Evolutionary conservation across 1,140 invertebrate genomes (phyloP).

Genomic region (Drosophila willistoni): DNA sequence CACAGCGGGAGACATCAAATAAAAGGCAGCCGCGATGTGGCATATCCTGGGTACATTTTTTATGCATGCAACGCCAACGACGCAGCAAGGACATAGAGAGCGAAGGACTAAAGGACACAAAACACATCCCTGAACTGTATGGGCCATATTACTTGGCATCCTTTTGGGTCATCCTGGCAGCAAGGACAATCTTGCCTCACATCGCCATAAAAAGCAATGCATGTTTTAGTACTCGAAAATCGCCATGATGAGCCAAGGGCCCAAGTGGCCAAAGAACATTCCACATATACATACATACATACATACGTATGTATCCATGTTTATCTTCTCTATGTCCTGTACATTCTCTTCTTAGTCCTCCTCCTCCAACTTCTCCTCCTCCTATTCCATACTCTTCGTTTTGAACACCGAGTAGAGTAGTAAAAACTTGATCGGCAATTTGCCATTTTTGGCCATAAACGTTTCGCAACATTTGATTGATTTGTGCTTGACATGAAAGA

Average conservation of each 20-base stretch:
- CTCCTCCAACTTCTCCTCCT: background rate
- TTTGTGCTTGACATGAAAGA: slow-evolving; percentile 46
- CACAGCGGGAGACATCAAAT: slow-evolving; percentile 64
- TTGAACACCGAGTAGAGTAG: slow-evolving; percentile 23
- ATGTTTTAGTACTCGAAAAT: slow-evolving; percentile 69
- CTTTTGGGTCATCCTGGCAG: slow-evolving; percentile 34
- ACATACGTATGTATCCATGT: too few relatives aligned
- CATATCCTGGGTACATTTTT: slow-evolving; percentile 65
- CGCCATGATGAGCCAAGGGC: slow-evolving; percentile 66
- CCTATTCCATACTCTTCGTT: slow-evolving; percentile 4
- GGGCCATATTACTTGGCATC: slow-evolving; percentile 65
- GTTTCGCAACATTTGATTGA: slow-evolving; percentile 68
- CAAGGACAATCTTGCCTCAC: slow-evolving; percentile 19
- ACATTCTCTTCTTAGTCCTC: too few relatives aligned
- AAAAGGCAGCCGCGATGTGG: slow-evolving; percentile 55
- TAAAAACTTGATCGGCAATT: slow-evolving; percentile 66
- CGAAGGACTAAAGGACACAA: slow-evolving; percentile 10
- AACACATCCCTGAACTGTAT: slow-evolving; percentile 44
- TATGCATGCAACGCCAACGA: slow-evolving; percentile 59
- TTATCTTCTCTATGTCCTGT: too few relatives aligned
- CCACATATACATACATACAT: background rate
- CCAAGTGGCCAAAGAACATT: slow-evolving; percentile 44
- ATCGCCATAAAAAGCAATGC: slow-evolving; percentile 61
- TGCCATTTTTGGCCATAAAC: slow-evolving; percentile 72
- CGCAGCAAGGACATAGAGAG: slow-evolving; percentile 29